Conservation (phyloP, 2,113 vertebrate species). For the Oreotrochilus melanogaster region DNA sequence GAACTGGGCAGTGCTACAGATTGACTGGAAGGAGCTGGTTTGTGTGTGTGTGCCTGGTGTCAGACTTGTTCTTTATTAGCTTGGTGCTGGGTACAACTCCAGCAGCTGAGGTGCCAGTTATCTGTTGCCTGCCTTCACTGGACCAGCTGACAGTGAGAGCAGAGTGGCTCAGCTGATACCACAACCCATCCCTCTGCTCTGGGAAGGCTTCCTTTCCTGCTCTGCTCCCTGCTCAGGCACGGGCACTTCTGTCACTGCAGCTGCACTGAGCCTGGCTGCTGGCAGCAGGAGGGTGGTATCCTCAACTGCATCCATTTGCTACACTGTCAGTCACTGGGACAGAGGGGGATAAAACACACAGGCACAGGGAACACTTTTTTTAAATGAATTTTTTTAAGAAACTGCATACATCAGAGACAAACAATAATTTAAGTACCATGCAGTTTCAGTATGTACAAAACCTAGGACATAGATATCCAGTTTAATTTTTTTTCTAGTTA, state of each 20-base stretch:
- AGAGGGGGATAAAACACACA: constrained; percentile 50
- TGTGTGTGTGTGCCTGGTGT: neutral
- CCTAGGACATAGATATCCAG: constrained; percentile 79
- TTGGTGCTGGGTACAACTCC: neutral
- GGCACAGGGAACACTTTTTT: constrained; percentile 40
- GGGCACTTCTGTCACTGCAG: neutral
- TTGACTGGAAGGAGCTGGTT: neutral
- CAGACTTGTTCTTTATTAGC: neutral
- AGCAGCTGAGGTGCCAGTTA: neutral
- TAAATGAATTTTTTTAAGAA: constrained; percentile 83
- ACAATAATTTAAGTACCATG: constrained; percentile 94
- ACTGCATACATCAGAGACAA: constrained; percentile 92
- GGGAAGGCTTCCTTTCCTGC: neutral
- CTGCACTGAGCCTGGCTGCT: neutral
- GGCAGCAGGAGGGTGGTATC: neutral
- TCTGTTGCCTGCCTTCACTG: neutral
- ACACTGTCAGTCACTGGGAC: neutral
- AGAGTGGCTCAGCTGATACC: accelerated
- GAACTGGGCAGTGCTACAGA: neutral
- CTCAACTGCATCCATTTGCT: accelerated
- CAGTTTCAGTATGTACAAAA: constrained; percentile 94
- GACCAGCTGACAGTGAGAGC: accelerated
- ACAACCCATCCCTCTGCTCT: accelerated
- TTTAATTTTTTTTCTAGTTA: constrained; percentile 78
- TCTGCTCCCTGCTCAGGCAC: neutral